These are phyloP conservation scores for Samia ricini DNA, from an alignment of 1,140 invertebrate species.

Conservation along the genomic window DNA sequence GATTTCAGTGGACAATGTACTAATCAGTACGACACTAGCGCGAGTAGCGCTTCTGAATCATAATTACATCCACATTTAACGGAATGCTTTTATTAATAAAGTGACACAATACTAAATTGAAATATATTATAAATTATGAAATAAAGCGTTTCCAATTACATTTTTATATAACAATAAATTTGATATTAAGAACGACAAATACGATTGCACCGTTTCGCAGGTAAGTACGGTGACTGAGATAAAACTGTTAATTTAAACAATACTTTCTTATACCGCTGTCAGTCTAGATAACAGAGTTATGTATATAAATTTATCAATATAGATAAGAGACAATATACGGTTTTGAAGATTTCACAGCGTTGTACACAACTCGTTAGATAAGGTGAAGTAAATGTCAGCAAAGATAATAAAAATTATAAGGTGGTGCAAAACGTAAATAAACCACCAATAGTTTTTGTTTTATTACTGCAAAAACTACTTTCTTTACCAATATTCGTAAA, in stretches of 20 bases:
- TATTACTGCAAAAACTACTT: no score
- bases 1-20: constrained; percentile 69
- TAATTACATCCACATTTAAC: constrained; percentile 51
- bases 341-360: constrained; percentile 55
- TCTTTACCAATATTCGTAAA: no score
- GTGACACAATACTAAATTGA: no score
- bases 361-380: constrained; percentile 58
- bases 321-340: constrained; percentile 64
- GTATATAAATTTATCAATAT: constrained; percentile 71
- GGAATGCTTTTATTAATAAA: constrained; percentile 39
- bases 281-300: constrained; percentile 55
- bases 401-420: constrained; percentile 3
- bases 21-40: constrained; percentile 62
- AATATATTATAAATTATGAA: constrained; percentile 17
- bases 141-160: constrained; percentile 19
- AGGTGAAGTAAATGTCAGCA: constrained; percentile 30
- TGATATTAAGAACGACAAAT: constrained; percentile 18
- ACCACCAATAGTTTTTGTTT: neutral
- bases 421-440: neutral
- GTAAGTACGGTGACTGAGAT: constrained; percentile 37
- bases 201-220: constrained; percentile 33
- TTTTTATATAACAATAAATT: constrained; percentile 12
- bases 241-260: constrained; percentile 54
- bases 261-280: constrained; percentile 60
- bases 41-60: constrained; percentile 60